Evolutionary conservation across 2,888 invertebrate species (phyloP).

Genomic region (Platerodrilus igneus): DNA sequence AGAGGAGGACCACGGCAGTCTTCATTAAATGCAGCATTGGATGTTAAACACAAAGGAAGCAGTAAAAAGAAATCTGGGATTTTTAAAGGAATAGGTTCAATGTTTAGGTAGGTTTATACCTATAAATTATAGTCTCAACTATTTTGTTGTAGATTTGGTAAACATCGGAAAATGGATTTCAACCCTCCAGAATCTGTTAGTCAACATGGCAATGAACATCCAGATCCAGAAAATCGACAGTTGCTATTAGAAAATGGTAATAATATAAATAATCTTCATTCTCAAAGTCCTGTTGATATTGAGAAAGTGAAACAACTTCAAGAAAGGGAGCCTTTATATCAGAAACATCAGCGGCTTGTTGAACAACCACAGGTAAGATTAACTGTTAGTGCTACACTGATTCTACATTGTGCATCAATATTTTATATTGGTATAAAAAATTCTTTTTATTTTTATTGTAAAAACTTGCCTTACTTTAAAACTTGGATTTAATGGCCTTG

Average conservation of each 20-base stretch:
- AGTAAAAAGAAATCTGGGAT: constrained; percentile 74
- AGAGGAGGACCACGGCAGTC: constrained; percentile 73
- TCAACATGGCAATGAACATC: constrained; percentile 40
- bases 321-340: constrained; percentile 39
- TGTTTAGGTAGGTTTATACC: constrained; percentile 60
- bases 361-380: constrained; percentile 45
- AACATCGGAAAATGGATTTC: constrained; percentile 57
- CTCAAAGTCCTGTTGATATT: constrained; percentile 11
- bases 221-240: constrained; percentile 40
- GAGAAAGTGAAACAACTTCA: constrained; percentile 27
- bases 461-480: too few species aligned
- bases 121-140: background rate
- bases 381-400: too few species aligned
- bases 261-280: constrained; percentile 4
- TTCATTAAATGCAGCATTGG: constrained; percentile 63
- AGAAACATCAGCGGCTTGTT: constrained; percentile 44
- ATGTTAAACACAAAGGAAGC: constrained; percentile 51
- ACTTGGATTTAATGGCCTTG: too few species aligned
- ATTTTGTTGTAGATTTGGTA: constrained; percentile 54
- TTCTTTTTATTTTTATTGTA: too few species aligned
- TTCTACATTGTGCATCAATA: too few species aligned
- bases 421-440: too few species aligned
- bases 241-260: constrained; percentile 26
- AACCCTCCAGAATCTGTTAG: constrained; percentile 30
- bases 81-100: constrained; percentile 72